phyloP scores from a whole-genome alignment of 2,113 vertebrate species.

The Pelecanus crispus region DNA sequence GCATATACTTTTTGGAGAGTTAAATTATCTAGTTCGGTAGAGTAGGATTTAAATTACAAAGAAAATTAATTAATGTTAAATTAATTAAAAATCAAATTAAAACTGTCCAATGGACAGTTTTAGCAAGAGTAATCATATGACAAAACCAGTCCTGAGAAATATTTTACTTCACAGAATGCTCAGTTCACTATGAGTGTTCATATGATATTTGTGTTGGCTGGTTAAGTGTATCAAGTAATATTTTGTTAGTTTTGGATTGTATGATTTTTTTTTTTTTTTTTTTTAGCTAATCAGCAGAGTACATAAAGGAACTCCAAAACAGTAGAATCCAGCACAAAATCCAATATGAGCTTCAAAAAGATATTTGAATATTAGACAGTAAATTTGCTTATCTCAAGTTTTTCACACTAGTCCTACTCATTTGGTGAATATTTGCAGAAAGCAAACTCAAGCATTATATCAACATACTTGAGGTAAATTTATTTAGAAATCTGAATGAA shows the following conservation, averaged over 20 bases:
- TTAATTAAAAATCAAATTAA: conserved; percentile 11
- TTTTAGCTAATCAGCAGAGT: not conserved
- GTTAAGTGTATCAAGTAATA: not conserved
- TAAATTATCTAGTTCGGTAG: not conserved
- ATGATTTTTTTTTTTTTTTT: not conserved
- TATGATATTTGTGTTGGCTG: not conserved
- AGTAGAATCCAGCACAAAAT: not conserved
- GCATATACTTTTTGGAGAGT: not conserved
- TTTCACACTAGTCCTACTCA: not conserved
- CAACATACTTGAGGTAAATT: conserved; percentile 32
- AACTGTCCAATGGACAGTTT: not conserved
- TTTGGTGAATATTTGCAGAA: conserved; percentile 36
- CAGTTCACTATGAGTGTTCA: not conserved
- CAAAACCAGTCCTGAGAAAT: not conserved
- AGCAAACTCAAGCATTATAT: conserved; percentile 12
- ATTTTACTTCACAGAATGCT: not conserved
- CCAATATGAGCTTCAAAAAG: not conserved
- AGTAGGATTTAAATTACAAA: not conserved
- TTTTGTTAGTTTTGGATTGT: not conserved
- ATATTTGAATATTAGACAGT: conserved; percentile 2
- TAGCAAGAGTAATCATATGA: not conserved
- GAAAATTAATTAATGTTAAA: conserved; percentile 9
- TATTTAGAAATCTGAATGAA: conserved; percentile 33
- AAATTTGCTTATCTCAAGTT: conserved; percentile 37
- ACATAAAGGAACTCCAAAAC: not conserved